phyloP scores from a whole-genome alignment of 2,797 vertebrate species.

The Poecilia gillii region DNA sequence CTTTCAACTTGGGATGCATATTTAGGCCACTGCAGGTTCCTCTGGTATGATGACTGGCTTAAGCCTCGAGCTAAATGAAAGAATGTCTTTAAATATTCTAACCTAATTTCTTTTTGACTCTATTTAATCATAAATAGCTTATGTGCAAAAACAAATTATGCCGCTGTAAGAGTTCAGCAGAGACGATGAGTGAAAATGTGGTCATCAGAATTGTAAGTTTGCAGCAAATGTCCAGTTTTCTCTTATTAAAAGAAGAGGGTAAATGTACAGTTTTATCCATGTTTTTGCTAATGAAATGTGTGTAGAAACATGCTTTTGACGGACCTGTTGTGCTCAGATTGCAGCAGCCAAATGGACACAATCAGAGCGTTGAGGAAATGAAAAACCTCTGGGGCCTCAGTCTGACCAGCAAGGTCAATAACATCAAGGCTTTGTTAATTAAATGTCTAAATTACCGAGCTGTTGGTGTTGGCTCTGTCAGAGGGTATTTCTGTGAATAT shows the following conservation, averaged over 20 bases:
- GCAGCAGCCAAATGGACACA: constrained; percentile 36
- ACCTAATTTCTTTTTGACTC: background rate
- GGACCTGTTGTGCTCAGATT: constrained; percentile 26
- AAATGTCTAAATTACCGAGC: constrained; percentile 45
- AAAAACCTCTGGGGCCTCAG: constrained; percentile 46
- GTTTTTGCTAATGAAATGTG: constrained; percentile 20
- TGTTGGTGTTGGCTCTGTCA: constrained; percentile 10
- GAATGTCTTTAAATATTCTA: constrained; percentile 14
- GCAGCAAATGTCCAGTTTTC: constrained; percentile 1
- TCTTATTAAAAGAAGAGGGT: background rate
- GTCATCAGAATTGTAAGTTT: constrained; percentile 1
- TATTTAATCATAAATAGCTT: constrained; percentile 7
- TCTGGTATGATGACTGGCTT: background rate
- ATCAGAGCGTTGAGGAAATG: constrained; percentile 41
- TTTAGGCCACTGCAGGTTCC: background rate
- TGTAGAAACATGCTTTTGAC: constrained; percentile 13
- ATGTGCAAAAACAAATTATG: constrained; percentile 6
- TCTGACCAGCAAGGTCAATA: constrained; percentile 50
- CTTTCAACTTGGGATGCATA: background rate
- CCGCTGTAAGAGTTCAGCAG: background rate
- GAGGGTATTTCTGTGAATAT: constrained; percentile 26
- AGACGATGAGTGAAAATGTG: background rate
- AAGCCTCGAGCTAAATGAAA: constrained; percentile 1
- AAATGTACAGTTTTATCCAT: background rate
- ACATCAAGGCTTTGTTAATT: constrained; percentile 59